Evolutionary conservation across 2,888 invertebrate species (phyloP).

Genomic region (Harpalus rubripes): DNA sequence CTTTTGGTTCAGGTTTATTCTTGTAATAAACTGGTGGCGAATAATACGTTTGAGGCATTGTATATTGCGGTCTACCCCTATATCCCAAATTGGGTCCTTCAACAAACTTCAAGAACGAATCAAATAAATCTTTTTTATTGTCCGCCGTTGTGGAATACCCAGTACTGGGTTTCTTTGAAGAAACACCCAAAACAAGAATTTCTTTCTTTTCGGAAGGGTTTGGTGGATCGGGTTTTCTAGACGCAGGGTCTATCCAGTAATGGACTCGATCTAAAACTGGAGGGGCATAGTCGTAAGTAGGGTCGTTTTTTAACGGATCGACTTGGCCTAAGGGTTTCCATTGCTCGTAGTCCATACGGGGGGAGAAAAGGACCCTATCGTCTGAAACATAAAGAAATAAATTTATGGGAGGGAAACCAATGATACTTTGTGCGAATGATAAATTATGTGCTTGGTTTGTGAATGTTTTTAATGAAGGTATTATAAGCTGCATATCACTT

Average conservation of each 20-base stretch:
- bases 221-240: conserved; percentile 80
- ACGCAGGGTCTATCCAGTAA: conserved; percentile 87
- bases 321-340: conserved; percentile 92
- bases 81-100: conserved; percentile 78
- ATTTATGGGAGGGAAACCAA: not conserved
- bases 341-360: conserved; percentile 90
- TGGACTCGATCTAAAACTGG: conserved; percentile 88
- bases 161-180: conserved; percentile 84
- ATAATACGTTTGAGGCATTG: conserved; percentile 76
- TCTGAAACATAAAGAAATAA: conserved; percentile 38
- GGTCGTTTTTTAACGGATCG: conserved; percentile 90
- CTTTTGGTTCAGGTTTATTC: conserved; percentile 78
- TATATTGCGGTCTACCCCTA: conserved; percentile 74
- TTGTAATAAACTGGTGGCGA: conserved; percentile 72
- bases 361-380: conserved; percentile 81
- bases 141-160: conserved; percentile 74
- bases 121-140: conserved; percentile 74
- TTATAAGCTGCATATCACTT: no score
- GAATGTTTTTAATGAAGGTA: no score
- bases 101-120: conserved; percentile 77
- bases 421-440: not conserved
- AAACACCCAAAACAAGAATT: conserved; percentile 84
- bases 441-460: no score
- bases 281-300: conserved; percentile 91
- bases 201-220: conserved; percentile 80